phyloP scores from a whole-genome alignment of 2,113 vertebrate species.

The Chaetodon trifascialis region DNA sequence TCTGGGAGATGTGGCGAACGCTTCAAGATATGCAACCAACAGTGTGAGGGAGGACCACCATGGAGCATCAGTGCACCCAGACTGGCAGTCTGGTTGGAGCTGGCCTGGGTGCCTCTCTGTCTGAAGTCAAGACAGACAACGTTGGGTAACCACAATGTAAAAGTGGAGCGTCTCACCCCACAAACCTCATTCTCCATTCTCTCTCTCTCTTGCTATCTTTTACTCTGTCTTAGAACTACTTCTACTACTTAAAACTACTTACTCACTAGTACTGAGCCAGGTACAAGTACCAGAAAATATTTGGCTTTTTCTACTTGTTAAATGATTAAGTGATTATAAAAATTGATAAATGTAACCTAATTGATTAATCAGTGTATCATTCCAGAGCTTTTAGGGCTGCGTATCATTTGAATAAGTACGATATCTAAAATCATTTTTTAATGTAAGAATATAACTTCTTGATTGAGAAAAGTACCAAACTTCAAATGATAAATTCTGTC shows the following conservation, averaged over 20 bases:
- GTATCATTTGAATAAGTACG: too few relatives aligned
- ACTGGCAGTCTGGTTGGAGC: conserved; percentile 61
- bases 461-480: background rate
- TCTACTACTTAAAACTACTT: conserved; percentile 19
- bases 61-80: conserved; percentile 63
- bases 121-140: conserved; percentile 76
- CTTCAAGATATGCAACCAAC: conserved; percentile 62
- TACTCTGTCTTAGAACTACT: conserved; percentile 18
- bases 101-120: conserved; percentile 70
- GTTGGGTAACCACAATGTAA: conserved; percentile 69
- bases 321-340: background rate
- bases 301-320: background rate
- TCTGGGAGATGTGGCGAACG: conserved; percentile 45
- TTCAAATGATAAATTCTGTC: background rate
- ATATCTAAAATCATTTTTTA: background rate
- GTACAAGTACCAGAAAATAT: conserved; percentile 8
- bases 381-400: too few relatives aligned
- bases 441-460: background rate
- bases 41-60: conserved; percentile 74
- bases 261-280: conserved; percentile 6
- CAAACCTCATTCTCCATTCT: conserved; percentile 52
- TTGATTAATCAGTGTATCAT: background rate
- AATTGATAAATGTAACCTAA: background rate
- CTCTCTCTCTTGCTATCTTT: conserved; percentile 31
- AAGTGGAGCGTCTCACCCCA: conserved; percentile 65